Base-by-base conservation (phyloP, 2,888 invertebrate species). In the Pelosia muscerda region DNA sequence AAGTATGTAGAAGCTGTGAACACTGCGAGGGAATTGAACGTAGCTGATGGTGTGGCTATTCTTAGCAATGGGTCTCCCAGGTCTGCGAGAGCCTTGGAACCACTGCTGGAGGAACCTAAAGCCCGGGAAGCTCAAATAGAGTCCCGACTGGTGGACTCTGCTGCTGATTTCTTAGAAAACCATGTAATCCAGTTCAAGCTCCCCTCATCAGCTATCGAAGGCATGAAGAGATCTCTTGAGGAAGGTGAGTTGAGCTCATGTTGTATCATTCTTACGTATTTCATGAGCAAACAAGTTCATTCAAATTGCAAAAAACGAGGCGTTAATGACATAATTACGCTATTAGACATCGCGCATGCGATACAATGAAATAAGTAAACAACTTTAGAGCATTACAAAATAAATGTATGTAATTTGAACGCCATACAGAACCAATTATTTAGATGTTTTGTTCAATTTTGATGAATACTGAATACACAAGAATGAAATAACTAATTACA, bases 161-260 rank as follows among this genome's bases (percentile, higher is more conserved):
- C 97, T 65, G 96, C 97, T 77, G 96, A 97, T 79, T 97, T 98
- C 95, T 93, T 98, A 79, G 96, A 97, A 81, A 96, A 97, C 74
- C 98, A 98, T 89, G 97, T 97, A 42, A 95, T 98, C 77, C 97
- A 98, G 90, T 96, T 98, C 87, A 97, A 97, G 87, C 94, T 98
- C 58, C 98, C 98, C 49, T 96, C 96, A 72, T 96, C 96, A 56
- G 95, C 97, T 68, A 95, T 97, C 79, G 96, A 96, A 78, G 97
- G 97, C 86, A 96, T 97, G 95, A 96, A 97, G 88, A 96, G 97
- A 73, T 97, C 97, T 42, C 95, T 97, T 71, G 97, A 97, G 84
- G 98, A 98, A 96, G 97, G 97, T 97, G 95, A 80, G 81, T 31
- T 9, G 15, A 56, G 8, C 42, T 19, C 19, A 6, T 34, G 23